Base-by-base conservation (phyloP, 2,888 invertebrate species). In the Plagiodera versicolora region DNA sequence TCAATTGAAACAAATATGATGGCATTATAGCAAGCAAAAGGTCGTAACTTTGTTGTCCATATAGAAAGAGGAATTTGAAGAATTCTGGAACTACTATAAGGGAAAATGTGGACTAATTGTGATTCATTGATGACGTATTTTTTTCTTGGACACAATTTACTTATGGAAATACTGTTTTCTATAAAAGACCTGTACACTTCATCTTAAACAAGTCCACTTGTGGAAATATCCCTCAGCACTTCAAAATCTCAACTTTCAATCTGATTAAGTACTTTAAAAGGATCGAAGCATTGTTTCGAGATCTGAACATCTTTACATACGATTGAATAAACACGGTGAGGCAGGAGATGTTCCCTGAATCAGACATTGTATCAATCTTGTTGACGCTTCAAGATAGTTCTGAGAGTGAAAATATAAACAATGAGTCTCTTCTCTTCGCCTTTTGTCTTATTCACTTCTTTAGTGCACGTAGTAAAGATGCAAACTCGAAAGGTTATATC, bases 311-410 rank as follows among this genome's bases (percentile, higher is more conserved):
- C 3, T 24, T 6, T 6, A 24, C 24, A 3, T 24, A 5, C 4
- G 60, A 63, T 65, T 66, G 71, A 71, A 70, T 70, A 68, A 68
- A 67, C 67, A 70, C 63, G 66, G 67, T 62, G 68, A 65, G 69
- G 66, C 68, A 60, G 63, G 61, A 49, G 66, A 58, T 66, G 65
- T 61, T 68, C 64, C 64, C 64, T 67, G 44, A 24, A 44, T 44
- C 53, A 44, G 53, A 53, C 53, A 53, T 61, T 28, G 62, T 63
- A 70, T 71, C 71, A 67, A 68, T 71, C 70, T 68, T 61, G 52
- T 63, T 67, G 67, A 65, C 66, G 69, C 68, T 67, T 64, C 49
- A 56, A 63, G 65, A 51, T 61, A 59, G 50, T 63, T 60, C 58
- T 64, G 50, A 60, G 53, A 55, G 64, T 66, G 60, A 58, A 63